phyloP scores from a whole-genome alignment of 2,888 invertebrate genomes.

The Epinotia nisella region DNA sequence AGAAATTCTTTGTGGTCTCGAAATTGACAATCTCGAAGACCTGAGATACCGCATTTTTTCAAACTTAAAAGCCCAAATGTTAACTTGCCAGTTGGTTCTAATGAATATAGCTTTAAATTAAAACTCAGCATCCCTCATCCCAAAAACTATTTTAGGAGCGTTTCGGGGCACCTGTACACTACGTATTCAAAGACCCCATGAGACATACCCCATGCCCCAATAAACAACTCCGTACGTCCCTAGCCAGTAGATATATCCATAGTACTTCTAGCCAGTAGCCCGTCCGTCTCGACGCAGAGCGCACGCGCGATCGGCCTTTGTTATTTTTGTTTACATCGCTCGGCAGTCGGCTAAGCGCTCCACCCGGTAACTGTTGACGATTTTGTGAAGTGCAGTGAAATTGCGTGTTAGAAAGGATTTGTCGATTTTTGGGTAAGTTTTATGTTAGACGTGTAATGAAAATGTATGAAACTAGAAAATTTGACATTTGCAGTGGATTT shows the following conservation, averaged over 20 bases:
- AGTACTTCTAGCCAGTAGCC: conserved; percentile 46
- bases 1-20: no score
- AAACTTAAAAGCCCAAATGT: no score
- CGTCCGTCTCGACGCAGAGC: conserved; percentile 52
- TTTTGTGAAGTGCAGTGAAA: conserved; percentile 9
- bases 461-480: background rate
- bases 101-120: no score
- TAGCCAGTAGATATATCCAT: no score
- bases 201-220: background rate
- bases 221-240: conserved; percentile 10
- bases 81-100: no score
- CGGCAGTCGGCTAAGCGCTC: conserved; percentile 43
- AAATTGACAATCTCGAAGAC: no score
- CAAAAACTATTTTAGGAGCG: background rate
- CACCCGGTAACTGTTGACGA: background rate
- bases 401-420: conserved; percentile 8
- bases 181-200: background rate
- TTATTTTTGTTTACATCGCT: conserved; percentile 46
- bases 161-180: background rate
- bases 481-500: background rate
- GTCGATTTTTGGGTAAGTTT: conserved; percentile 13
- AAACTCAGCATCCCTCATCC: background rate
- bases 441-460: background rate
- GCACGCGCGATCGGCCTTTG: conserved; percentile 55
- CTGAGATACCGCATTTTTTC: no score